Evolutionary conservation across 1,140 invertebrate species (phyloP).

Genomic region (Neomicropteryx cornuta): DNA sequence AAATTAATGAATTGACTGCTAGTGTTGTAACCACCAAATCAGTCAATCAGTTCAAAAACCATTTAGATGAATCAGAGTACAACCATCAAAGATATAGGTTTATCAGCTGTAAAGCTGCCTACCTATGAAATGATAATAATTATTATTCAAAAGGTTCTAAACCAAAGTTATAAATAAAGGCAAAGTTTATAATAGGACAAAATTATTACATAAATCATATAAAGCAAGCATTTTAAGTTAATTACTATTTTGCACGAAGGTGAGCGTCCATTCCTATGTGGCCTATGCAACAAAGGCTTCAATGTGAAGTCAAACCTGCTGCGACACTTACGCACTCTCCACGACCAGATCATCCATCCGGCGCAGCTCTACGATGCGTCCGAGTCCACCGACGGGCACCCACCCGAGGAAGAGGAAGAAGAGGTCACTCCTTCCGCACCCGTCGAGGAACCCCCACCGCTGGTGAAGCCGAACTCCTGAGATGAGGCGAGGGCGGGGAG

Average conservation of each 20-base stretch:
- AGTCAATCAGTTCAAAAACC: too few species aligned
- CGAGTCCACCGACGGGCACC: constrained; percentile 1
- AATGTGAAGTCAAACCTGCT: constrained; percentile 67
- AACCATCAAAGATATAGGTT: too few species aligned
- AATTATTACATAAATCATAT: too few species aligned
- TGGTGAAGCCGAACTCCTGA: constrained; percentile 32
- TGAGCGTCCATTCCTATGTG: constrained; percentile 59
- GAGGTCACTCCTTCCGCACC: constrained; percentile 7
- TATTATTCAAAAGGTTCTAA: too few species aligned
- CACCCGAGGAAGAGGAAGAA: constrained; percentile 13
- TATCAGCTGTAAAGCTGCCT: too few species aligned
- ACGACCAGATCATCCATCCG: constrained; percentile 47
- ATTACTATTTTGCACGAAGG: constrained; percentile 21
- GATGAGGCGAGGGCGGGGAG: constrained; percentile 28
- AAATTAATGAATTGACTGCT: too few species aligned
- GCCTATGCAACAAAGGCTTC: constrained; percentile 63
- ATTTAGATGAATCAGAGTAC: too few species aligned
- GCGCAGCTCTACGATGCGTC: constrained; percentile 18
- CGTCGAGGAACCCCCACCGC: constrained; percentile 22
- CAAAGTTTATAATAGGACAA: too few species aligned
- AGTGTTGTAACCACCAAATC: too few species aligned
- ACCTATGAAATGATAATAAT: too few species aligned
- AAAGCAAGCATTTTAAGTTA: background rate
- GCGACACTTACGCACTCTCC: constrained; percentile 58
- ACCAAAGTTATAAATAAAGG: too few species aligned